Evolutionary conservation across 1,140 invertebrate genomes (phyloP).

Genomic region (Drosophila tristis): DNA sequence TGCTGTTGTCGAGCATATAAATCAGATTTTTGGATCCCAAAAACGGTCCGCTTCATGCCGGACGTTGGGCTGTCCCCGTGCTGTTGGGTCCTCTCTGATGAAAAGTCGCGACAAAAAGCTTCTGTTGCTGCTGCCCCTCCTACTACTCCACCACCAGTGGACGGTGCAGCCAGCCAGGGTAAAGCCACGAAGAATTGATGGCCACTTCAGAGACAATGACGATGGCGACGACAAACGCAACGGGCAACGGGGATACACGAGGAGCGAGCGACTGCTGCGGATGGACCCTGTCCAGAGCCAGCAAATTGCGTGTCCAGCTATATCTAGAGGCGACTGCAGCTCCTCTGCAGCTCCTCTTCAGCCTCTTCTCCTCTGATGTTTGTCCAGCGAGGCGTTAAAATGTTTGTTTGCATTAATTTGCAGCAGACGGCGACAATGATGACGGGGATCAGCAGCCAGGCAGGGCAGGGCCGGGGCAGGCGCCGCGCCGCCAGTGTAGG

Average conservation of each 20-base stretch:
- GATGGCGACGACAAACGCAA: slow-evolving; percentile 27
- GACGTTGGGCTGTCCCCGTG: slow-evolving; percentile 16
- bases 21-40: slow-evolving; percentile 69
- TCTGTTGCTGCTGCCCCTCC: slow-evolving; percentile 33
- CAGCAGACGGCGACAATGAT: slow-evolving; percentile 55
- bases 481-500: neutral
- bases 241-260: neutral
- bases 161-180: slow-evolving; percentile 4
- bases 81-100: slow-evolving; percentile 36
- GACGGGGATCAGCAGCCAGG: slow-evolving; percentile 32
- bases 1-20: slow-evolving; percentile 77
- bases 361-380: slow-evolving; percentile 49
- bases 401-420: slow-evolving; percentile 82
- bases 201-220: slow-evolving; percentile 77
- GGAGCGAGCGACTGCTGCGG: neutral
- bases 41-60: slow-evolving; percentile 30
- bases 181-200: slow-evolving; percentile 75
- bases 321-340: slow-evolving; percentile 9
- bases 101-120: slow-evolving; percentile 78
- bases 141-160: neutral
- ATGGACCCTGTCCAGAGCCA: slow-evolving; percentile 8
- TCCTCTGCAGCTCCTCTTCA: slow-evolving; percentile 1
- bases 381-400: slow-evolving; percentile 76
- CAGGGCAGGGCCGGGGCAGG: neutral
- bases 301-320: slow-evolving; percentile 68